These are phyloP conservation scores for Muscidifurax raptorellus DNA, from an alignment of 1,140 invertebrate species.

Conservation along the genomic window DNA sequence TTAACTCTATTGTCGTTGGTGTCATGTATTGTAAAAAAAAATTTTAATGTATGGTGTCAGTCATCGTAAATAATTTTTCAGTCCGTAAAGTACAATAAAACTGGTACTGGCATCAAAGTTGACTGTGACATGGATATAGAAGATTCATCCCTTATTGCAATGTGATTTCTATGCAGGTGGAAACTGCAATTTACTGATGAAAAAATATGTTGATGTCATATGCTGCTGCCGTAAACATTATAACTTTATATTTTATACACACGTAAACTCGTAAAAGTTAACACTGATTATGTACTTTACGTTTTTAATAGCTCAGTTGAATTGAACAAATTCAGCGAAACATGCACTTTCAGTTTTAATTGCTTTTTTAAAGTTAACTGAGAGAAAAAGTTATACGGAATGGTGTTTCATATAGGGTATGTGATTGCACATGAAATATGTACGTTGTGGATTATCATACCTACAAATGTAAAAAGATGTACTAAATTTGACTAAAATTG, in stretches of 20 bases:
- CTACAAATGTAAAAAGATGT: background rate
- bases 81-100: background rate
- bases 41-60: slow-evolving; percentile 1
- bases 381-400: background rate
- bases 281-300: slow-evolving; percentile 33
- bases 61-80: slow-evolving; percentile 8
- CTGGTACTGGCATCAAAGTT: background rate
- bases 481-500: slow-evolving; percentile 5
- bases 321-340: background rate
- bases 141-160: slow-evolving; percentile 34
- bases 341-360: background rate
- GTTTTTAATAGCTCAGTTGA: slow-evolving; percentile 8
- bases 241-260: slow-evolving; percentile 47
- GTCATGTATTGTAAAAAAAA: slow-evolving; percentile 29
- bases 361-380: background rate
- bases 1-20: slow-evolving; percentile 39
- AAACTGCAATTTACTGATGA: slow-evolving; percentile 28
- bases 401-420: background rate
- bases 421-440: background rate
- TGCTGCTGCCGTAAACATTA: slow-evolving; percentile 44
- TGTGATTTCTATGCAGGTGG: slow-evolving; percentile 25
- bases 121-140: slow-evolving; percentile 25
- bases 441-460: background rate
- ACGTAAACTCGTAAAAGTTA: background rate
- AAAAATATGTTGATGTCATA: slow-evolving; percentile 33